Conservation (phyloP, 2,113 vertebrate genomes). For the Sinocyclocheilus rhinocerous region DNA sequence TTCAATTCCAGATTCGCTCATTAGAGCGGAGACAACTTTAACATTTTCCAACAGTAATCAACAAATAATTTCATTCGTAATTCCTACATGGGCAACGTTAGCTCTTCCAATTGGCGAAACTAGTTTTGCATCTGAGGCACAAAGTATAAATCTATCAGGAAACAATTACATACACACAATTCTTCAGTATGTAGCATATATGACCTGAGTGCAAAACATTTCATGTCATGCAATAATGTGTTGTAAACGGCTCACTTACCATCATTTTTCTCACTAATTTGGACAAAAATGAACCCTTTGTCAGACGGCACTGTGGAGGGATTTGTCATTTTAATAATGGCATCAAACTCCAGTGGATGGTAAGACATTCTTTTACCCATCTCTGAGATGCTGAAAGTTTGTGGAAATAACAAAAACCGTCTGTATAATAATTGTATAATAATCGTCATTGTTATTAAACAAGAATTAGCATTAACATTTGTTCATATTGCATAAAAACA, state of each 20-base stretch:
- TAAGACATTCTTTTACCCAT: conserved; percentile 49
- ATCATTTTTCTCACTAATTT: conserved; percentile 60
- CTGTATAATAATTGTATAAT: background rate
- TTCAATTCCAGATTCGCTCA: background rate
- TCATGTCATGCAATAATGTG: background rate
- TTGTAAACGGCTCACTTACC: conserved; percentile 38
- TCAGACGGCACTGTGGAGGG: conserved; percentile 64
- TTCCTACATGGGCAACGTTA: no score
- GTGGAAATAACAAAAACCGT: background rate
- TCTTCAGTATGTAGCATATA: no score
- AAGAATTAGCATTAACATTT: no score
- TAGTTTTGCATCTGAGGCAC: no score
- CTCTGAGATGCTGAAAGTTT: conserved; percentile 74
- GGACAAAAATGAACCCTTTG: conserved; percentile 80
- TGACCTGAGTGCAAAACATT: background rate
- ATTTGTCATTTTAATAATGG: conserved; percentile 61
- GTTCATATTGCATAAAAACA: no score
- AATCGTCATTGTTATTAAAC: background rate
- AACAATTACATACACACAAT: no score
- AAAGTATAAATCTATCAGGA: no score
- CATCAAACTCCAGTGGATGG: conserved; percentile 76
- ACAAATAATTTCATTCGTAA: no score
- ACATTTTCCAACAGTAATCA: no score
- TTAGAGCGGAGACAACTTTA: no score
- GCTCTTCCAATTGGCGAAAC: no score